Base-by-base conservation (phyloP, 2,888 invertebrate genomes). In the Creontiades dilutus region DNA sequence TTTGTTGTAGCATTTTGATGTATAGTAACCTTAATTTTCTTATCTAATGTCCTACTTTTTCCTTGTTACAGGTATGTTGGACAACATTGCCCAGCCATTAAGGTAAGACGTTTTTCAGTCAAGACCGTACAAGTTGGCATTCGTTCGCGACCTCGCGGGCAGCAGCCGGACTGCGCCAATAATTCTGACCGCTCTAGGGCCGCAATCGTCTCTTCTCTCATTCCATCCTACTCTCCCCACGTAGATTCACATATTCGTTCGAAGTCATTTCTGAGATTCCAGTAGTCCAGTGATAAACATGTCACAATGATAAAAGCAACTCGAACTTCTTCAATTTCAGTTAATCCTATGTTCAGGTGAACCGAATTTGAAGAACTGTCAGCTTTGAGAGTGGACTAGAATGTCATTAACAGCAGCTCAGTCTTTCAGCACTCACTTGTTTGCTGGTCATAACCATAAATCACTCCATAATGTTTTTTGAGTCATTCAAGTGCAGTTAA, bases 91-190 rank as follows among this genome's bases (percentile, higher is more conserved):
- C 19, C 78, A 78, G 47, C 78, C 78, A 78, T 78, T 47, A 46
- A 78, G 78, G 78, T 78, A 47, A 78, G 78, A 78, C 28, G 11
- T 46, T 78, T 46, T 78, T 4, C 47, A 37, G 0, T 78, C 78
- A 78, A 68, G 78, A 78, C 78, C 46, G 78, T 19, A 78, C 78
- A 78, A 78, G 37, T 37, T 19, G 78, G 78, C 78, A 78, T 78
- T 19, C 46, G 78, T 78, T 78, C 78, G 47, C 47, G 37, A 47
- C 47, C 2, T 28, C 76, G 47, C 46, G 78, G 14, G 37, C 28
- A 78, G 46, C 46, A 47, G 47, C 37, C 47, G 78, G 78, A 16
- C 46, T 78, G 16, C 46, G 14, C 13, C 78, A 78, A 13, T 4
- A 76, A 19, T 27, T 37, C 27, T 3, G 27, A 76, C 3, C 27